These are phyloP conservation scores for Lottia gigantea DNA, from an alignment of 2,888 invertebrate genomes.

Conservation along the genomic window DNA sequence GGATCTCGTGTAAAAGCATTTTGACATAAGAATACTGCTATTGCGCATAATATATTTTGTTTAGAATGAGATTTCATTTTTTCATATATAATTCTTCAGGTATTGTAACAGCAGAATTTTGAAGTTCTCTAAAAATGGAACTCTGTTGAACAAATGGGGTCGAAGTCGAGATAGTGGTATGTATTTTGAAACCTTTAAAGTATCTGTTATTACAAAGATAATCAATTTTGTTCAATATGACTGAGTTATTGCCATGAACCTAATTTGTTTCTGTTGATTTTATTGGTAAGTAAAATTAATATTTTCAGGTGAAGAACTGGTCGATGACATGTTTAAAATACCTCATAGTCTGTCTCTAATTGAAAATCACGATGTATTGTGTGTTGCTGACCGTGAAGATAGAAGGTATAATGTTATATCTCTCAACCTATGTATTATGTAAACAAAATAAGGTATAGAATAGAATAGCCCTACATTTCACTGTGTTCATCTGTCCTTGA, in stretches of 20 bases:
- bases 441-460: no score
- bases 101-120: constrained; percentile 85
- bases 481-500: no score
- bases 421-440: no score
- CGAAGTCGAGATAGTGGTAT: constrained; percentile 28
- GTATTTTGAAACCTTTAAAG: not conserved
- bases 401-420: constrained; percentile 70
- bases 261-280: constrained; percentile 8
- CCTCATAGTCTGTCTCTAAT: constrained; percentile 91
- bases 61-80: no score
- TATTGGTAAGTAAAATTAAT: not conserved
- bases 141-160: constrained; percentile 69
- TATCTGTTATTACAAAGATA: no score
- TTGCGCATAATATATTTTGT: no score
- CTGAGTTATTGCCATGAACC: no score
- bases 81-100: constrained; percentile 65
- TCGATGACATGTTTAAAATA: constrained; percentile 69
- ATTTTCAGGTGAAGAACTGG: no score
- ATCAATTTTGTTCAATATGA: no score
- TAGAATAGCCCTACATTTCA: no score
- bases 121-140: constrained; percentile 78
- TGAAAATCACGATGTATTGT: constrained; percentile 86
- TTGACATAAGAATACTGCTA: no score
- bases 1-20: no score
- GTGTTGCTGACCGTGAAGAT: constrained; percentile 96